Evolutionary conservation across 2,888 invertebrate species (phyloP), one percentile per base, ranked within the genome.

Genomic region (Thera britannica): DNA sequence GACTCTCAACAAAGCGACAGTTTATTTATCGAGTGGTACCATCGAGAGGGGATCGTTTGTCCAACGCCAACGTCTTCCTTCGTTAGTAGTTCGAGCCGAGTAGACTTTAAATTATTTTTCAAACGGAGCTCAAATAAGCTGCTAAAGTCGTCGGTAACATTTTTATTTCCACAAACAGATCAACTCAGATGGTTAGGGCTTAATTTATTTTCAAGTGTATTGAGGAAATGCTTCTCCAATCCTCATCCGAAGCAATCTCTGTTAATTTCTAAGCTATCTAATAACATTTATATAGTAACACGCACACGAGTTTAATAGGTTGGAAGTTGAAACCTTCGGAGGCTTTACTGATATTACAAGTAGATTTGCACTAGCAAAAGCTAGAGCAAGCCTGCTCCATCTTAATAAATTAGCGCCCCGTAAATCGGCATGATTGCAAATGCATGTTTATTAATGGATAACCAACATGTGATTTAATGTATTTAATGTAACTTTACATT

Each of bases 21-120:
- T 86, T 85, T 86, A 85, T 84, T 81, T 83, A 81, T 81, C 77
- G 72, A 85, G 82, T 75, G 77, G 68, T 71, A 70, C 73, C 76
- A 79, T 78, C 81, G 73, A 76, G 51, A 72, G 74, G 72, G 70
- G 77, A 77, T 77, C 76, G 78, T 75, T 80, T 79, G 79, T 80
- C 68, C 66, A 73, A 72, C 70, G 76, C 68, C 66, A 73, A 72
- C 70, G 76, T 78, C 76, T 78, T 79, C 78, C 77, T 83, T 80
- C 79, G 77, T 82, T 84, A 79, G 73, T 84, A 79, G 73, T 82
- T 80, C 77, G 75, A 87, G 84, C 84, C 81, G 82, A 78, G 73
- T 76, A 74, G 68, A 78, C 68, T 77, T 63, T 76, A 75, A 75
- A 79, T 79, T 77, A 74, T 74, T 71, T 76, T 78, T 76, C 73